These are phyloP conservation scores for Tachycineta bicolor DNA, from an alignment of 2,113 vertebrate species.

Conservation along the genomic window DNA sequence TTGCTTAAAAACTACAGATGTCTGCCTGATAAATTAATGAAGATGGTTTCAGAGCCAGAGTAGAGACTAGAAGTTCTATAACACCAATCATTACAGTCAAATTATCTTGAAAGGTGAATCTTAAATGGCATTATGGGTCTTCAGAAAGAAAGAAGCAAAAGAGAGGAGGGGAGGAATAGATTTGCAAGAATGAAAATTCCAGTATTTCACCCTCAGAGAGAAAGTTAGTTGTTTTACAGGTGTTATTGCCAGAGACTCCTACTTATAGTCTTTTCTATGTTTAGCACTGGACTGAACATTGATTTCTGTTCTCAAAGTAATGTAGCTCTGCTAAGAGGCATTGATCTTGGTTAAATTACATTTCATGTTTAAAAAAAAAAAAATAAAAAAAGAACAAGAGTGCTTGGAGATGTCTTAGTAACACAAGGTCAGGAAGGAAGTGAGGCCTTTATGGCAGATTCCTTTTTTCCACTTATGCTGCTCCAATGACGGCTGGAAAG, in stretches of 20 bases:
- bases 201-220: background rate
- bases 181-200: background rate
- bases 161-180: background rate
- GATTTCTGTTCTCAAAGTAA: conserved; percentile 30
- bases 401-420: background rate
- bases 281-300: background rate
- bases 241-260: background rate
- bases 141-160: background rate
- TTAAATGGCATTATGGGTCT: background rate
- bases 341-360: conserved; percentile 33
- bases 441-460: background rate
- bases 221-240: conserved; percentile 1
- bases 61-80: background rate
- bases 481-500: background rate
- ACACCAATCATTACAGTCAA: background rate
- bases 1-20: background rate
- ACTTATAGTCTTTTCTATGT: background rate
- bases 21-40: background rate
- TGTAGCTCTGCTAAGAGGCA: background rate
- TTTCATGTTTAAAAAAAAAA: background rate
- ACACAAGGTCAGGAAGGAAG: background rate
- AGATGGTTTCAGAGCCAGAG: background rate
- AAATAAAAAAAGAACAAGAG: background rate
- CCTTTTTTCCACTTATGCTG: background rate
- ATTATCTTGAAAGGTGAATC: background rate